Evolutionary conservation across 2,888 invertebrate species (phyloP), one percentile per base, ranked within the genome.

Genomic region (Dinocampus coccinellae): DNA sequence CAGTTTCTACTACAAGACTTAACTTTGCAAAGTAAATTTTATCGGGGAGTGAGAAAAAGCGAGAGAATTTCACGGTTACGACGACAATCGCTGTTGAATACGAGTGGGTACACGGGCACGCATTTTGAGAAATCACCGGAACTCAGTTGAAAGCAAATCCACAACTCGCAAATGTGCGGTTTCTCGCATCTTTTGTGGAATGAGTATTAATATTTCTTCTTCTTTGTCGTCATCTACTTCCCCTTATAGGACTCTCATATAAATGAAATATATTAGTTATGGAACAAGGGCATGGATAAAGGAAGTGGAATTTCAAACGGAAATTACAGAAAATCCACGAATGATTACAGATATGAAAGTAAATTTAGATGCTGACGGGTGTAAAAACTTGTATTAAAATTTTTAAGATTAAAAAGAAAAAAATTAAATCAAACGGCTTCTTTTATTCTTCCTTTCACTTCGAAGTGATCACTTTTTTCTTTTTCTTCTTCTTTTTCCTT

Each of bases 241-340:
- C 2, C 24, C 13, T 10, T 7, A 47, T 33, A 42, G 52, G 26
- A 67, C 34, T 39, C 22, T 9, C 29, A 53, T 7, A 58, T 61
- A 29, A 69, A 62, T 61, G 53, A 34, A 24, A 36, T 42, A 26
- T 53, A 42, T 69, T 69, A 61, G 53, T 69, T 42, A 67, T 67
- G 42, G 67, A 67, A 67, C 42, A n/a, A 26, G 65, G n/a, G 29
- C 7, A 4, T 7, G 57, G 33, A 20, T 26, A 42, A 47, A 16
- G 20, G 20, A 20, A 3, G 47, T 57, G 47, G 47, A 55, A 66
- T 67, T 58, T 29, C 67, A 29, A 42, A 58, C 33, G 67, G 58
- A 67, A 67, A 67, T 67, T 67, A 39, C 47, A 11, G 22, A 47
- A 58, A n/a, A 39, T 47, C 16, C 4, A 47, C 47, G 47, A 47